These are phyloP conservation scores for Atherinosoma microstoma DNA, from an alignment of 2,797 vertebrate genomes.

Conservation along the genomic window DNA sequence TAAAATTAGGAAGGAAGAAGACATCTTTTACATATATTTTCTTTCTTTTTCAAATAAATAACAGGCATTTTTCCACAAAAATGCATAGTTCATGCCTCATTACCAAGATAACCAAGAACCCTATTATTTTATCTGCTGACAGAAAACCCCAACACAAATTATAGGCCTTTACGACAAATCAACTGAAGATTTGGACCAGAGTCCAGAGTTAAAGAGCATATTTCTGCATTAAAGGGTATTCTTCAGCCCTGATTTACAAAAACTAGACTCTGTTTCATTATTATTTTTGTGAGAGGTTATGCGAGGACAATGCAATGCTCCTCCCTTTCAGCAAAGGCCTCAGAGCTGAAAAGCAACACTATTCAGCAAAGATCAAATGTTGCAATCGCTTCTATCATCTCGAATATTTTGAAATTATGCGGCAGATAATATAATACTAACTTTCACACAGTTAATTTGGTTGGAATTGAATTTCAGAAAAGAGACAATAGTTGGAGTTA, in stretches of 20 bases:
- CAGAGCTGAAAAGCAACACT: constrained; percentile 34
- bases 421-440: constrained; percentile 33
- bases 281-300: constrained; percentile 44
- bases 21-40: constrained; percentile 21
- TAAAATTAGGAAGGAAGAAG: constrained; percentile 7
- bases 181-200: constrained; percentile 9
- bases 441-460: constrained; percentile 14
- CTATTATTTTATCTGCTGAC: constrained; percentile 45
- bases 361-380: constrained; percentile 35
- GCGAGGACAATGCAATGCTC: constrained; percentile 48
- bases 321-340: constrained; percentile 46
- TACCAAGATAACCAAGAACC: constrained; percentile 34
- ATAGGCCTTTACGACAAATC: constrained; percentile 31
- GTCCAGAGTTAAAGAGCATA: constrained; percentile 18
- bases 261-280: constrained; percentile 11
- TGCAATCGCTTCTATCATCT: constrained; percentile 31
- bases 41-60: constrained; percentile 22
- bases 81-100: constrained; percentile 38
- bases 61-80: constrained; percentile 43
- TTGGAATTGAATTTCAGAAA: constrained; percentile 22
- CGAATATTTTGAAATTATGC: constrained; percentile 29
- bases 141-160: constrained; percentile 51
- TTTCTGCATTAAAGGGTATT: constrained; percentile 18
- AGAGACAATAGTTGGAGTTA: constrained; percentile 27
- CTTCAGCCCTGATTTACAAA: constrained; percentile 23